Conservation (phyloP, 2,797 vertebrate species). For the Hippoglossus hippoglossus region DNA sequence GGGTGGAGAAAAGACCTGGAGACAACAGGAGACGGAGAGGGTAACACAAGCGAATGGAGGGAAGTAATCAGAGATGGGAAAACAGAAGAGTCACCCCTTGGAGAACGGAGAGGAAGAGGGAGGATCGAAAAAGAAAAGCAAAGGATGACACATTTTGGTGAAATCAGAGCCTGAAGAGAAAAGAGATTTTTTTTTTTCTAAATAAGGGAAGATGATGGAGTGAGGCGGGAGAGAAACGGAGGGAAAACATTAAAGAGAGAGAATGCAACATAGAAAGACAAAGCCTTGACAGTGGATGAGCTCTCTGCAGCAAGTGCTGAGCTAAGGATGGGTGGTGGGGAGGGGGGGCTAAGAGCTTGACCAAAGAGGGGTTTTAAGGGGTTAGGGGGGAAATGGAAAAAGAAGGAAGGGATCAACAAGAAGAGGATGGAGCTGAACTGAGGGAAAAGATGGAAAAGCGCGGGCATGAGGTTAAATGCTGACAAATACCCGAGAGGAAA, state of each 20-base stretch:
- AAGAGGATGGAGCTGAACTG: slow-evolving; percentile 35
- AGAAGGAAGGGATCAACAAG: slow-evolving; percentile 34
- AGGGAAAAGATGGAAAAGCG: slow-evolving; percentile 1
- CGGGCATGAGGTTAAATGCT: slow-evolving; percentile 38
- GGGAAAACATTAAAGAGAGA: slow-evolving; percentile 40
- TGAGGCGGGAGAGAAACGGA: slow-evolving; percentile 26
- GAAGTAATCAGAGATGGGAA: slow-evolving; percentile 46
- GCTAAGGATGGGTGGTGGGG: slow-evolving; percentile 31
- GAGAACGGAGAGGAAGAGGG: slow-evolving; percentile 37
- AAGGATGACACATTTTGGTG: slow-evolving; percentile 74
- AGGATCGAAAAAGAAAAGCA: slow-evolving; percentile 30
- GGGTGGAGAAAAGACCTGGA: slow-evolving; percentile 25
- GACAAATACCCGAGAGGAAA: slow-evolving; percentile 36
- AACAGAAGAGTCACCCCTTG: slow-evolving; percentile 55
- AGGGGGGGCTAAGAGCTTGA: slow-evolving; percentile 31
- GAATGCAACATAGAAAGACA: slow-evolving; percentile 30
- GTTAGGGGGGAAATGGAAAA: slow-evolving; percentile 47
- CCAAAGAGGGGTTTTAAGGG: slow-evolving; percentile 52
- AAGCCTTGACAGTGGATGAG: slow-evolving; percentile 34
- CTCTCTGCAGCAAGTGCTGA: slow-evolving; percentile 53
- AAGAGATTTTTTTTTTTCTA: slow-evolving; percentile 42
- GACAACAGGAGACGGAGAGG: slow-evolving; percentile 39
- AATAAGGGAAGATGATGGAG: slow-evolving; percentile 35
- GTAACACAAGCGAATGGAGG: slow-evolving; percentile 27
- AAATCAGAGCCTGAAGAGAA: slow-evolving; percentile 64